phyloP scores from a whole-genome alignment of 2,113 vertebrate species.

The Chinchilla lanigera region DNA sequence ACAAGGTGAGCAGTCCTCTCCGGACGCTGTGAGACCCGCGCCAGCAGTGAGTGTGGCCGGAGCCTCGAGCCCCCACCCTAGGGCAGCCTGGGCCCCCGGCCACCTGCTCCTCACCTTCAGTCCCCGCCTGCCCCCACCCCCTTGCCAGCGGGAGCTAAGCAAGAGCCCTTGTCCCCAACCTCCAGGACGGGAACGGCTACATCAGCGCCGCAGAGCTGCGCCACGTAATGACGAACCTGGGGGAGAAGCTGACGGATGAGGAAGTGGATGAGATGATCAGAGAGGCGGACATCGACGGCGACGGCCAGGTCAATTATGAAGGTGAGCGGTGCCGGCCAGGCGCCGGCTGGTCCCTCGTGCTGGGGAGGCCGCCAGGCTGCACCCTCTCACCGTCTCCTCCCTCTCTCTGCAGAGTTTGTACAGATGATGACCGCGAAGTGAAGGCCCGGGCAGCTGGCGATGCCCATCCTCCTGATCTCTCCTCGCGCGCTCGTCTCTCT shows the following conservation, averaged over 20 bases:
- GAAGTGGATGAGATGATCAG: slow-evolving; percentile 96
- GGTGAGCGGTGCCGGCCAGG: slow-evolving; percentile 81
- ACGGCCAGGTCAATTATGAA: slow-evolving; percentile 96
- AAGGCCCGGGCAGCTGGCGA: slow-evolving; percentile 88
- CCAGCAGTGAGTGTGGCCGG: accelerated
- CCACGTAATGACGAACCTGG: slow-evolving; percentile 95
- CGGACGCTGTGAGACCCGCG: accelerated
- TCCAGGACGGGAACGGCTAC: slow-evolving; percentile 94
- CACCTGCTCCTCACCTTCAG: background rate
- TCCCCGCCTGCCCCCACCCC: background rate
- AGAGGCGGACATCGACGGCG: slow-evolving; percentile 94
- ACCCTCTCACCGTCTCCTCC: accelerated
- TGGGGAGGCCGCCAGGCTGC: accelerated
- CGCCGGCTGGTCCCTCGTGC: accelerated
- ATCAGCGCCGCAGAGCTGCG: slow-evolving; percentile 94
- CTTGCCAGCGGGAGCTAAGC: background rate
- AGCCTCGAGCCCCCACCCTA: background rate
- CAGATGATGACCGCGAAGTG: slow-evolving; percentile 98
- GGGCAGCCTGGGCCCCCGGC: background rate
- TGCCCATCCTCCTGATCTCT: slow-evolving; percentile 88
- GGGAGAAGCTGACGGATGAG: slow-evolving; percentile 94
- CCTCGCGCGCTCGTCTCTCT: slow-evolving; percentile 81
- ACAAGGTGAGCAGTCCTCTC: slow-evolving; percentile 87
- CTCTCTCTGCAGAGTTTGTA: slow-evolving; percentile 90
- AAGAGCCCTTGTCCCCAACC: background rate